A percentile compares a stretch with the other conserved stretches of the same genome.
phyloP scores from a whole-genome alignment of 2,113 vertebrate genomes.

The Thunnus maccoyii region DNA sequence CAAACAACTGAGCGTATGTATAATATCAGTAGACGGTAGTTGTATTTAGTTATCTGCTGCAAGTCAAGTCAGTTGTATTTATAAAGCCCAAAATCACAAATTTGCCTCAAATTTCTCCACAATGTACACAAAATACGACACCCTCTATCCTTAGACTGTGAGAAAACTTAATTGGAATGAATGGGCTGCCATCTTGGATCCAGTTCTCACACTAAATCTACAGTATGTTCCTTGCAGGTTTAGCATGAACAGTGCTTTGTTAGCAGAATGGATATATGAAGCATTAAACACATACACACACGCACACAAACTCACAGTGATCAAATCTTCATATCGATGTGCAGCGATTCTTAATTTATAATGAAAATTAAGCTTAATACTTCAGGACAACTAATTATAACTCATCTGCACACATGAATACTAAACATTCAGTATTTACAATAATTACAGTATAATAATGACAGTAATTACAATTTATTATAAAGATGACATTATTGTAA shows the following conservation, averaged over 20 bases:
- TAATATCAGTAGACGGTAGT: too few species aligned
- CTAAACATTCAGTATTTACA: slow-evolving; percentile 60
- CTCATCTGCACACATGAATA: slow-evolving; percentile 35
- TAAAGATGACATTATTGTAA: slow-evolving; percentile 56
- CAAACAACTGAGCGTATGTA: too few species aligned
- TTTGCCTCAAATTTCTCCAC: too few species aligned
- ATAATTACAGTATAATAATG: slow-evolving; percentile 65
- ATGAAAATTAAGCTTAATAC: background rate
- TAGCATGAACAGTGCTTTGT: background rate
- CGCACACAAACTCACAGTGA: background rate
- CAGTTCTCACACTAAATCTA: background rate
- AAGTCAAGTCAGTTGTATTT: too few species aligned
- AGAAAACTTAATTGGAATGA: too few species aligned
- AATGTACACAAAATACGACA: too few species aligned
- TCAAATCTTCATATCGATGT: background rate
- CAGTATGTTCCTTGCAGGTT: background rate
- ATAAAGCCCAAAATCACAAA: too few species aligned
- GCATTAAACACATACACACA: background rate
- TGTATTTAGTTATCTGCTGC: too few species aligned
- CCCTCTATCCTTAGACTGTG: too few species aligned
- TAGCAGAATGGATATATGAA: background rate
- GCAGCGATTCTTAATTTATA: background rate
- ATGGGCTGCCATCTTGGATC: too few species aligned
- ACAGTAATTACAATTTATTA: slow-evolving; percentile 62
- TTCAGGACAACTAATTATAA: slow-evolving; percentile 31